These are phyloP conservation scores for Megalurothrips usitatus DNA, from an alignment of 2,888 invertebrate species.

Conservation along the genomic window DNA sequence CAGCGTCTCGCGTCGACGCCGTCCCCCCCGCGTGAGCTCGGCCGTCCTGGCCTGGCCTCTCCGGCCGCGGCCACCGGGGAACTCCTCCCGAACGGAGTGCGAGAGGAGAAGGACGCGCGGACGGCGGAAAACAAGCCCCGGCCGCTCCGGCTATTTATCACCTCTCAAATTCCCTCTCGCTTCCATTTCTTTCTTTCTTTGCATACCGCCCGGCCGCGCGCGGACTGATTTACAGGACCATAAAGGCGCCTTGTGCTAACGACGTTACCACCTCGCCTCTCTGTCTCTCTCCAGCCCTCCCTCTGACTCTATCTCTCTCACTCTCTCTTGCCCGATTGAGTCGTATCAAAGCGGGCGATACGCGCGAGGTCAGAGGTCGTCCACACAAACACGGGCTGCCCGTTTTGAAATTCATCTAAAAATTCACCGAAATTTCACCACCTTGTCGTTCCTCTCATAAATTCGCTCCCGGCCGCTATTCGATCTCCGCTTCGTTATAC, in stretches of 20 bases:
- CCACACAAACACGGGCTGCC: too few species aligned
- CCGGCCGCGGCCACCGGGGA: not conserved
- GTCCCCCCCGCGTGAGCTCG: not conserved
- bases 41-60: too few species aligned
- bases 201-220: not conserved
- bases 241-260: not conserved
- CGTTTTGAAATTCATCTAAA: too few species aligned
- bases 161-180: not conserved
- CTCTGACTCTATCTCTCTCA: not conserved
- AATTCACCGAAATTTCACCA: too few species aligned
- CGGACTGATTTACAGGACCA: slow-evolving; percentile 11
- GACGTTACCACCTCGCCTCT: not conserved
- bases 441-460: too few species aligned
- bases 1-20: not conserved
- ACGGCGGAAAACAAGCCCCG: not conserved
- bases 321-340: not conserved
- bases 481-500: too few species aligned
- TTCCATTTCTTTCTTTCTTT: slow-evolving; percentile 20
- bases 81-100: too few species aligned
- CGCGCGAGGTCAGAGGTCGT: not conserved
- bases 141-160: not conserved
- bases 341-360: not conserved
- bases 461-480: too few species aligned
- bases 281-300: not conserved
- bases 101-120: not conserved